Percentiles rank a stretch among this genome's conserved stretches.
These are phyloP conservation scores for Hippocampus mohnikei DNA, from an alignment of 2,113 vertebrate species.

Conservation along the genomic window DNA sequence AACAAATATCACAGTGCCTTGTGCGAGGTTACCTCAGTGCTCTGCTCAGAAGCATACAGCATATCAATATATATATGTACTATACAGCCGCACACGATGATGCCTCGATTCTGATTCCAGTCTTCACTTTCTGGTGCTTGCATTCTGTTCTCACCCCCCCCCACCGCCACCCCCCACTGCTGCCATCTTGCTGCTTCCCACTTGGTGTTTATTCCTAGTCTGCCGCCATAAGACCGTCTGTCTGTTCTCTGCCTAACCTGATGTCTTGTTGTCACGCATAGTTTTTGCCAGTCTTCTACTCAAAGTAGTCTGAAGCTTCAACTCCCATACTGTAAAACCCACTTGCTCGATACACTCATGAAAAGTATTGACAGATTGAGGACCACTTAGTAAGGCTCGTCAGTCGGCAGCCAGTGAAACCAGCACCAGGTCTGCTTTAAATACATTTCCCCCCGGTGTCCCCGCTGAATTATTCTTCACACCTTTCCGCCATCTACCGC, in stretches of 20 bases:
- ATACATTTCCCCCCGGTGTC: slow-evolving; percentile 48
- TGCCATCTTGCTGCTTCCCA: slow-evolving; percentile 62
- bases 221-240: slow-evolving; percentile 58
- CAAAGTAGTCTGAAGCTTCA: slow-evolving; percentile 7
- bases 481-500: slow-evolving; percentile 46
- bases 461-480: slow-evolving; percentile 57
- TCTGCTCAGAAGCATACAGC: background rate
- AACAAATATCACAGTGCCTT: slow-evolving; percentile 46
- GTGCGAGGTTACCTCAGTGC: slow-evolving; percentile 7
- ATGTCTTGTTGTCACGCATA: slow-evolving; percentile 50
- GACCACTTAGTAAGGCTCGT: slow-evolving; percentile 35
- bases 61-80: background rate
- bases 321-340: background rate
- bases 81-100: background rate
- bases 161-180: slow-evolving; percentile 50
- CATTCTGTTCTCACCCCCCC: slow-evolving; percentile 57
- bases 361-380: slow-evolving; percentile 47
- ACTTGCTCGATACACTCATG: slow-evolving; percentile 21
- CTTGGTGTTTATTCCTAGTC: slow-evolving; percentile 61
- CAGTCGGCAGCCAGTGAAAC: slow-evolving; percentile 39
- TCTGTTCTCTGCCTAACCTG: slow-evolving; percentile 56
- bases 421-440: slow-evolving; percentile 28
- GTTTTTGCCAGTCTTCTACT: slow-evolving; percentile 18
- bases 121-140: slow-evolving; percentile 17
- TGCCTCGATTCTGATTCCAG: background rate